Evolutionary conservation across 2,113 vertebrate genomes (phyloP), one percentile per base, ranked within the genome.

Genomic region (Raja brachyura): DNA sequence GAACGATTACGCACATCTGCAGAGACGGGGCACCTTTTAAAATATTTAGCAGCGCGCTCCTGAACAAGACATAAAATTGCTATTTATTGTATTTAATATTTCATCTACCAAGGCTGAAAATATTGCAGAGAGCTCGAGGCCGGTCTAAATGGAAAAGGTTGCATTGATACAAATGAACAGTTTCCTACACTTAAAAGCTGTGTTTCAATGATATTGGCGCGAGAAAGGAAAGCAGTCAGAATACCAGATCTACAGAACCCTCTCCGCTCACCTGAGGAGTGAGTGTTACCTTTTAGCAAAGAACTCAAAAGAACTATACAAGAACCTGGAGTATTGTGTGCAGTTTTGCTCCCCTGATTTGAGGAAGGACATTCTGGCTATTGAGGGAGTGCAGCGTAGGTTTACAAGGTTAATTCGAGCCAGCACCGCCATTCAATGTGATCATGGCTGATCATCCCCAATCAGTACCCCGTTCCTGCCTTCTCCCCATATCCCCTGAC

Each of bases 61-160:
- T 73, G 0, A 0, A 1, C 48, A 88, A 93, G 94, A 95, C 94
- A 95, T 33, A 5, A 0, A 95, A 95, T 94, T 93, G 94, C 95
- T 95, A 95, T 96, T 96, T 95, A 94, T 74, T 56, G n/a, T 93
- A 93, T 92, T 95, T 93, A 95, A 95, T 96, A 94, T 95, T 96
- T 96, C 79, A 96, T 94, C 76, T 66, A 5, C 3, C 0, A 83
- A 77, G 90, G 77, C 79, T 79, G 20, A 93, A 66, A 63, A 39
- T 66, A 61, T 20, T 74, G 90, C 22, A 48, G 79, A 94, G 93
- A 93, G 70, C 70, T 93, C 90, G 90, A 81, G 63, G 93, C 81
- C 93, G 85, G 86, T 56, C 86, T 94, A 92, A 93, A 73, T 92
- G 59, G 88, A 25, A 68, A 92, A 70, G 22, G 88, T 92, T 92